Evolutionary conservation across 1,140 invertebrate genomes (phyloP), one percentile per base, ranked within the genome.

Genomic region (Diorhabda elongata): DNA sequence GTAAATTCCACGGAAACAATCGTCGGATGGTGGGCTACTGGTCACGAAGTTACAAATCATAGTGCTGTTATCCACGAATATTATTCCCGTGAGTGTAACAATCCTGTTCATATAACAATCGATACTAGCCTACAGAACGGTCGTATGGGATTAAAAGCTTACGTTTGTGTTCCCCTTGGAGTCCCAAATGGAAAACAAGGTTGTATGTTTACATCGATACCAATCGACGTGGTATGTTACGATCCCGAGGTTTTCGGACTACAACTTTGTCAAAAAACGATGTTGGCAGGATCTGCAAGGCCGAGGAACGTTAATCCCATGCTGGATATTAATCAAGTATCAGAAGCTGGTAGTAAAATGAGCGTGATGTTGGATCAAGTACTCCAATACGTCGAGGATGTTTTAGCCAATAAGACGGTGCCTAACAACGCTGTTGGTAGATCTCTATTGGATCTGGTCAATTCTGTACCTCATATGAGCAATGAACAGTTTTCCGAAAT

Each of bases 41-140:
- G 97, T 62, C 91, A 92, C 74, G 95, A 98, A 83, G 95, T 99
- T 3, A 98, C 96, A 2, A 95, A 94, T 78, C 96, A 98, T 83
- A 98, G 96, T 7, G 95, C 95, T 1, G 91, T 98, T 42, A 98
- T 99, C 79, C 96, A 99, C 77, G 96, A 98, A 78, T 99, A 98
- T 83, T 99, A 97, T 81, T 89, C 94, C 0, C 86, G 95, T 68
- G 95, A 97, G 83, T 96, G 94, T 76, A 91, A 91, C 68, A 95
- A 94, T 82, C 96, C 97, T 4, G 89, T 99, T 61, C 96, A 98
- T 82, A 84, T 98, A 57, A 97, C 96, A 11, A 88, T 98, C 42
- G 96, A 98, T 80, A 97, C 96, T 3, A 93, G 92, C 7, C 83
- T 98, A 77, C 89, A 83, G 84, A 83, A 91, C 82, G 82, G 87